A percentile compares a stretch with the other conserved stretches of the same genome.
Evolutionary conservation across 2,797 vertebrate species (phyloP).

Genomic region (Hemibagrus guttatus): DNA sequence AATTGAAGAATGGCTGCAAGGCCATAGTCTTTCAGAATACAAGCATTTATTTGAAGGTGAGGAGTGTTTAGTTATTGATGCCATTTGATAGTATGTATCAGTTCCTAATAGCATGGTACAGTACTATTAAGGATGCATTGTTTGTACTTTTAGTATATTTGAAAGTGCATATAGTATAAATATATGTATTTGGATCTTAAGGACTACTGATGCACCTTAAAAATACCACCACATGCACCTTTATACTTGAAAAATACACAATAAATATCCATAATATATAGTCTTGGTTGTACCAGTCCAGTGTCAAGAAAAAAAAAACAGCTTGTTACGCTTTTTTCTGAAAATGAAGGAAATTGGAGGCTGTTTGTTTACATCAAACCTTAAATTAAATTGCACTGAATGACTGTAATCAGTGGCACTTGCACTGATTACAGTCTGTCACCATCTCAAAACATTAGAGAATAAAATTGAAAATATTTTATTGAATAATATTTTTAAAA

Average conservation of each 20-base stretch:
- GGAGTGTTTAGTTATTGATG: slow-evolving; percentile 31
- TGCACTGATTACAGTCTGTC: not conserved
- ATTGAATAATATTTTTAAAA: not conserved
- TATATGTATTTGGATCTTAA: not conserved
- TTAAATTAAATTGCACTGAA: not conserved
- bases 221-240: not conserved
- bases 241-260: not conserved
- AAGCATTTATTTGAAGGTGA: slow-evolving; percentile 88
- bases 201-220: too few species aligned
- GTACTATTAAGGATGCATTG: not conserved
- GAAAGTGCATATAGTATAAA: not conserved
- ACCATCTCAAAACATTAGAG: not conserved
- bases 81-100: not conserved
- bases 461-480: not conserved
- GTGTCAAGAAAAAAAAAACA: not conserved
- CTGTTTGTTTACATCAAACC: not conserved
- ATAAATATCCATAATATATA: not conserved
- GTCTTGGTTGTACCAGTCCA: not conserved
- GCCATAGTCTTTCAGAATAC: slow-evolving; percentile 80
- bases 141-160: not conserved
- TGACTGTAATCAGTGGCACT: not conserved
- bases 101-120: not conserved
- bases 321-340: too few species aligned
- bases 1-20: slow-evolving; percentile 82
- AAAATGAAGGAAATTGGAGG: not conserved